These are phyloP conservation scores for Pangasius krempfi DNA, from an alignment of 2,797 vertebrate species.

Conservation along the genomic window DNA sequence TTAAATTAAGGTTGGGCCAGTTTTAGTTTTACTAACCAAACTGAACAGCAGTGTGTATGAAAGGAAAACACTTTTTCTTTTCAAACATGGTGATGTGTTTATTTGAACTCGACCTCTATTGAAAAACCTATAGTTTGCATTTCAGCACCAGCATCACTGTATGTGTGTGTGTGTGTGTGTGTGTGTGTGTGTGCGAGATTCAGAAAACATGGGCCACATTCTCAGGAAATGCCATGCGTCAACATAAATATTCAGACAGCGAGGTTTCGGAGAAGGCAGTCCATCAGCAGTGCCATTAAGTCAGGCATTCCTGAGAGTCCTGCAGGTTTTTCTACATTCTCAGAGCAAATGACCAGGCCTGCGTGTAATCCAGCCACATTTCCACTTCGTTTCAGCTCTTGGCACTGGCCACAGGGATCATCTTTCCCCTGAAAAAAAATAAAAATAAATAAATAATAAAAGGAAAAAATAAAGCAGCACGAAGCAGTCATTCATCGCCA, in stretches of 20 bases:
- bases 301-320: constrained; percentile 49
- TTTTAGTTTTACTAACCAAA: neutral
- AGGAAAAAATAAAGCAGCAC: constrained; percentile 13
- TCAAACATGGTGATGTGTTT: neutral
- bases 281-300: constrained; percentile 43
- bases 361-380: constrained; percentile 54
- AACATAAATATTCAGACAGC: constrained; percentile 51
- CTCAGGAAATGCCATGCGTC: constrained; percentile 44
- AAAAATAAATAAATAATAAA: neutral
- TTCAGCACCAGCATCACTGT: neutral
- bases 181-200: neutral
- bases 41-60: neutral
- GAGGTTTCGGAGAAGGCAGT: constrained; percentile 37
- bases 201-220: constrained; percentile 18
- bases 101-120: neutral
- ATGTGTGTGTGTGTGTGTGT: too few species aligned
- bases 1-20: constrained; percentile 12
- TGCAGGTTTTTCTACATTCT: constrained; percentile 46
- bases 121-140: too few species aligned
- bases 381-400: constrained; percentile 57
- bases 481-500: constrained; percentile 17
- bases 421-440: constrained; percentile 44
- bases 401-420: constrained; percentile 39
- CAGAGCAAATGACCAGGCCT: constrained; percentile 20
- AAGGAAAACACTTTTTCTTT: neutral